Conservation (phyloP, 2,797 vertebrate genomes). For the Intellagama lesueurii region DNA sequence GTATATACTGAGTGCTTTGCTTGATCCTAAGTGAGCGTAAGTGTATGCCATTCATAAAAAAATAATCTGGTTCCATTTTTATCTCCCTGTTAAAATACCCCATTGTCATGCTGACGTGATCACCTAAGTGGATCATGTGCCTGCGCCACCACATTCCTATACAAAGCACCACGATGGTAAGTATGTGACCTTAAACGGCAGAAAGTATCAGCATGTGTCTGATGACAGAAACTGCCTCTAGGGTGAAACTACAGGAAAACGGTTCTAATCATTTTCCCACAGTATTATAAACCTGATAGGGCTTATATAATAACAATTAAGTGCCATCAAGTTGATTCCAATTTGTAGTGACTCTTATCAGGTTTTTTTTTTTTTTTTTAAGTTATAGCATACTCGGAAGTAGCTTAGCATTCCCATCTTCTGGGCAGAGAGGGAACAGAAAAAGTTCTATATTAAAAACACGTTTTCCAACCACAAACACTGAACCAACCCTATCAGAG, state of each 20-base stretch:
- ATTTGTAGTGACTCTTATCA: too few relatives aligned
- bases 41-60: not conserved
- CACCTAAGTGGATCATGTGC: conserved; percentile 10
- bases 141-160: not conserved
- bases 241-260: not conserved
- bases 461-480: not conserved
- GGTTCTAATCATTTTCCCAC: too few relatives aligned
- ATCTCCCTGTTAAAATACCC: not conserved
- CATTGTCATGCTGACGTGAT: not conserved
- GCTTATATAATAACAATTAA: too few relatives aligned
- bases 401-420: too few relatives aligned
- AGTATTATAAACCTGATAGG: too few relatives aligned
- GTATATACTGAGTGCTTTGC: not conserved
- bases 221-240: not conserved
- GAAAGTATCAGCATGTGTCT: not conserved
- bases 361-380: too few relatives aligned
- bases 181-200: not conserved
- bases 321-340: too few relatives aligned
- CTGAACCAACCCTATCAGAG: not conserved
- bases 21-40: not conserved
- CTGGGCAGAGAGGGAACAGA: too few relatives aligned
- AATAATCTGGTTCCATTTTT: not conserved
- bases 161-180: not conserved
- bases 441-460: too few relatives aligned
- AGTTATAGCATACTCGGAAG: too few relatives aligned